Percentiles rank a stretch among this genome's conserved stretches.
Evolutionary conservation across 2,797 vertebrate genomes (phyloP).

Genomic region (Clamator glandarius): DNA sequence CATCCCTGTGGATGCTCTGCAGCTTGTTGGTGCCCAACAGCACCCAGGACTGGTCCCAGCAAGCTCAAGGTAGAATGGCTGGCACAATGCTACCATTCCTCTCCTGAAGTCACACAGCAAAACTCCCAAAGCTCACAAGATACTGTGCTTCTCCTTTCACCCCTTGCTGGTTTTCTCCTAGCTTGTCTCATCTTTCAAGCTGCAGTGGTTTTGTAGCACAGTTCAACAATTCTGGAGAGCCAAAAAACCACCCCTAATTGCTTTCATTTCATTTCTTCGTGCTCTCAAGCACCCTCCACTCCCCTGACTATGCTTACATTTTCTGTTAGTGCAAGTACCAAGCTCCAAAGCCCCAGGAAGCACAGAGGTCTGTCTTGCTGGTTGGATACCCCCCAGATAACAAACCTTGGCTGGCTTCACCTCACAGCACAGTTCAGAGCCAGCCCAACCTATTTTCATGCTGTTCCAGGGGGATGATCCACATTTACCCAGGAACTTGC

Average conservation of each 20-base stretch:
- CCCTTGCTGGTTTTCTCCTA: neutral
- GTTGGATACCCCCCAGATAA: neutral
- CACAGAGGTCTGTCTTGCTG: neutral
- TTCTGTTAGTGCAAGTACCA: neutral
- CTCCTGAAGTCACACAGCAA: neutral
- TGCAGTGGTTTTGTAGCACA: neutral
- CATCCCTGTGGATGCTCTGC: accelerated
- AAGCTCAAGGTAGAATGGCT: neutral
- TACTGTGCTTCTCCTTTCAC: neutral
- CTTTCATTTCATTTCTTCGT: neutral
- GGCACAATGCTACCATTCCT: neutral
- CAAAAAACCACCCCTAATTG: neutral
- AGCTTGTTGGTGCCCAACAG: no score
- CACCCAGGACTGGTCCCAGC: neutral
- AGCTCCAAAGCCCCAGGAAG: neutral
- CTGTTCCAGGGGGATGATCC: neutral
- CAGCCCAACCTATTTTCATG: accelerated
- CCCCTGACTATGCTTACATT: neutral
- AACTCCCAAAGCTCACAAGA: accelerated
- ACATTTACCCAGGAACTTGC: neutral
- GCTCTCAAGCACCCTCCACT: neutral
- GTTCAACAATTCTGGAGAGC: neutral
- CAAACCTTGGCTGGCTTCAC: neutral
- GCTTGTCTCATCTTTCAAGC: neutral
- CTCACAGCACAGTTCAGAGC: no score